phyloP scores from a whole-genome alignment of 1,140 invertebrate species.

The Hyles euphorbiae region DNA sequence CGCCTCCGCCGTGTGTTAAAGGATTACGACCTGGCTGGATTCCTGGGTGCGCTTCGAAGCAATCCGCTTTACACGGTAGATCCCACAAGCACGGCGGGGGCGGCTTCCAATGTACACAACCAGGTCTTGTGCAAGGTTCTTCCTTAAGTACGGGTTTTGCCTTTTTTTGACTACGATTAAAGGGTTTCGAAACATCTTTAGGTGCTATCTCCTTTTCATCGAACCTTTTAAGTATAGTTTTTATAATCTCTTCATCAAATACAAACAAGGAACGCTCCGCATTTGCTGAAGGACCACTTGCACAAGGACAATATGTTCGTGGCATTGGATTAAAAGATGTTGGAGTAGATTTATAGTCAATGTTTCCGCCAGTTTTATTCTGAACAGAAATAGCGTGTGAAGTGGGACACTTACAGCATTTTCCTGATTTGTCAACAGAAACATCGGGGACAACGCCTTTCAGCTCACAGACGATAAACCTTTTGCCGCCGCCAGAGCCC shows the following conservation, averaged over 20 bases:
- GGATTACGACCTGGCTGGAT: constrained; percentile 41
- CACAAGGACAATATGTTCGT: constrained; percentile 16
- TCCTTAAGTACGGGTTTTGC: constrained; percentile 30
- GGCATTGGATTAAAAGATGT: background rate
- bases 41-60: constrained; percentile 45
- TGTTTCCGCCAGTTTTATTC: background rate
- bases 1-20: constrained; percentile 24
- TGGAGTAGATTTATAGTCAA: background rate
- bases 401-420: constrained; percentile 56
- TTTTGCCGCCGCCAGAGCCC: constrained; percentile 38
- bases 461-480: constrained; percentile 63
- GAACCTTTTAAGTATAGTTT: constrained; percentile 40
- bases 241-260: constrained; percentile 38
- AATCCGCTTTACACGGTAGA: constrained; percentile 54
- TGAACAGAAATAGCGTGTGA: constrained; percentile 6
- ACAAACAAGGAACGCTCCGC: constrained; percentile 22
- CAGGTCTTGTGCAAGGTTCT: constrained; percentile 43
- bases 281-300: constrained; percentile 6
- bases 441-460: constrained; percentile 48
- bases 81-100: constrained; percentile 53
- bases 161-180: constrained; percentile 25
- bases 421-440: constrained; percentile 30
- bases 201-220: constrained; percentile 36
- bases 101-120: constrained; percentile 53
- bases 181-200: constrained; percentile 17